These are phyloP conservation scores for Gila orcuttii DNA, from an alignment of 2,113 vertebrate species.

Conservation along the genomic window DNA sequence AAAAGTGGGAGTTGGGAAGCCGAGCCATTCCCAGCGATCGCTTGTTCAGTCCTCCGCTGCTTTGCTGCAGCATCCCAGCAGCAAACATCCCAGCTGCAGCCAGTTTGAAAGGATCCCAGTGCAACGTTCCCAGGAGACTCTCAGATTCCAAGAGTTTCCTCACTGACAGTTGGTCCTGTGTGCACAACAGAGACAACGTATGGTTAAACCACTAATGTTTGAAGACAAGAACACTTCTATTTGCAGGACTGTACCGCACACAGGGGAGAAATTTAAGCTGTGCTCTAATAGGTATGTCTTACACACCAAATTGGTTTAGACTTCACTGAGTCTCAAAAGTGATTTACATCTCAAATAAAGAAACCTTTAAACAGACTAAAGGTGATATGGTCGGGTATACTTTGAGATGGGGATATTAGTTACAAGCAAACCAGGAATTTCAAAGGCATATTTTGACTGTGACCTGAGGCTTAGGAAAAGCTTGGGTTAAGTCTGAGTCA, in stretches of 20 bases:
- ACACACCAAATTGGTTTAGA: neutral
- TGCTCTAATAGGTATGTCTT: neutral
- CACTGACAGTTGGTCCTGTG: constrained; percentile 27
- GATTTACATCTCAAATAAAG: constrained; percentile 17
- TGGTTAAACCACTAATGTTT: constrained; percentile 32
- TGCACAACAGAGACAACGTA: neutral
- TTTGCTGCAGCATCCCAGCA: constrained; percentile 59
- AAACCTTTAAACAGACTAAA: constrained; percentile 17
- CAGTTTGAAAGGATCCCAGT: constrained; percentile 34
- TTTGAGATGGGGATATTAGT: neutral
- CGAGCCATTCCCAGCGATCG: constrained; percentile 68
- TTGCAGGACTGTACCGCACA: neutral
- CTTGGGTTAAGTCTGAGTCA: neutral
- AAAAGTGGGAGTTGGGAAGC: constrained; percentile 83
- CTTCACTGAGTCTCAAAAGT: neutral
- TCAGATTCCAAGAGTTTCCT: constrained; percentile 37
- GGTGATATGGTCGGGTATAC: neutral
- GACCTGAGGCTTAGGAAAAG: constrained; percentile 7
- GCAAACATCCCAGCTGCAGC: constrained; percentile 52
- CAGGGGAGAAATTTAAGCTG: constrained; percentile 20
- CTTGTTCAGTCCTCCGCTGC: constrained; percentile 67
- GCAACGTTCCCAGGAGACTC: neutral
- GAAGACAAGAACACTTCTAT: constrained; percentile 30
- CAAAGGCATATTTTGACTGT: constrained; percentile 2
- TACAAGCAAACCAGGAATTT: constrained; percentile 26